phyloP scores from a whole-genome alignment of 2,797 vertebrate species.

The Oreortyx pictus region DNA sequence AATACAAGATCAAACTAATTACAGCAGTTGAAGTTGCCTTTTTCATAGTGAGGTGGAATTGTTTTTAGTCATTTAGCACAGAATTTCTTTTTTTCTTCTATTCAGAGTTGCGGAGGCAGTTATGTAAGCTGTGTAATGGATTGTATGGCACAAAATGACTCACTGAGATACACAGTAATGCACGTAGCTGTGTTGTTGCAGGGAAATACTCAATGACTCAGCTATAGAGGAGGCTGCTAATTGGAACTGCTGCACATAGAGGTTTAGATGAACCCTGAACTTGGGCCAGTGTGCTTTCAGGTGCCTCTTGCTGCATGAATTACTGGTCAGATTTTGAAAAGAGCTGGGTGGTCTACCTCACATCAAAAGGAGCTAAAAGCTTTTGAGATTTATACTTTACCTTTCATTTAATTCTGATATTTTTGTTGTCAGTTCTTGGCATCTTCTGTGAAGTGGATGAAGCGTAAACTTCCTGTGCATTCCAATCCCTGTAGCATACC shows the following conservation, averaged over 20 bases:
- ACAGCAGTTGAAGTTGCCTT: background rate
- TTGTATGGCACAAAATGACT: background rate
- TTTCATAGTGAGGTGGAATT: background rate
- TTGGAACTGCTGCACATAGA: background rate
- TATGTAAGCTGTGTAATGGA: background rate
- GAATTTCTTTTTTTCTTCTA: background rate
- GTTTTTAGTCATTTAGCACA: background rate
- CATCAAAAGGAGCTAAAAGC: background rate
- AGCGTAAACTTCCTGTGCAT: background rate
- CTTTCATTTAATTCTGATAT: background rate
- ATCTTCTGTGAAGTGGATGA: background rate
- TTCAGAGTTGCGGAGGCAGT: background rate
- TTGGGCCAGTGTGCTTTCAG: background rate
- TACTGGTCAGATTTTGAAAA: background rate
- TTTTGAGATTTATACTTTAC: background rate
- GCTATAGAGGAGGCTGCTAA: background rate
- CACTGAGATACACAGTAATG: background rate
- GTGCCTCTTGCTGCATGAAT: background rate
- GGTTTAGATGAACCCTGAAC: background rate
- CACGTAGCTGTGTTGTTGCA: background rate
- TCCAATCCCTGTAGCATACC: background rate
- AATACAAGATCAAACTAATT: background rate
- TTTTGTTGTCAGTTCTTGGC: background rate
- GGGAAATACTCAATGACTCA: slow-evolving; percentile 18
- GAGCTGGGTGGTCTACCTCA: background rate